Percentiles rank a stretch among this genome's conserved stretches.
These are phyloP conservation scores for Salvator merianae DNA, from an alignment of 2,113 vertebrate species.

Conservation along the genomic window DNA sequence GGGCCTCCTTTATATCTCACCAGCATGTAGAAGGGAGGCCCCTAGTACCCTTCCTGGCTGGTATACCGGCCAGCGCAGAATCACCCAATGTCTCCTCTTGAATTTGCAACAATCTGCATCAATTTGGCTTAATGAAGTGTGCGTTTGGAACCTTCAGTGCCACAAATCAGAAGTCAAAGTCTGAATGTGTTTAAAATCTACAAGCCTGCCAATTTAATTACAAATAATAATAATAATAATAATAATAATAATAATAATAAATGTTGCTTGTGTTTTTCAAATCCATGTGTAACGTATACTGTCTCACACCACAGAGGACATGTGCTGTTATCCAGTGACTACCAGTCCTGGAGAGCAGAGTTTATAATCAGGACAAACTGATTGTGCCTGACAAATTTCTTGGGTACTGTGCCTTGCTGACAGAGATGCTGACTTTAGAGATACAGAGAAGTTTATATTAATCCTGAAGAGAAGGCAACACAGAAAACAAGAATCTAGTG, in stretches of 20 bases:
- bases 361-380: background rate
- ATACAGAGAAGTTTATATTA: background rate
- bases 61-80: no score
- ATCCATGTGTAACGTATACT: background rate
- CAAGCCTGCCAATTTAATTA: background rate
- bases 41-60: no score
- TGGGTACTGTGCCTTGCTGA: background rate
- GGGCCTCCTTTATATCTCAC: no score
- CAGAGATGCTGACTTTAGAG: slow-evolving; percentile 13
- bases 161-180: background rate
- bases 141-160: background rate
- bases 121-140: background rate
- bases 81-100: background rate
- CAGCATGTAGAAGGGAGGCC: no score
- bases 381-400: background rate
- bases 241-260: no score
- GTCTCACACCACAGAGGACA: background rate
- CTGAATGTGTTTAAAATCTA: background rate
- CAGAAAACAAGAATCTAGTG: background rate
- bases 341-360: background rate
- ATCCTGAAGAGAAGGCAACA: background rate
- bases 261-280: background rate
- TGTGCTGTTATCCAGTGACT: background rate
- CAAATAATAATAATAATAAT: no score
- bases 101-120: background rate